Conservation (phyloP, 53 echinoderm and acorn worm genomes). For the Henricia sp. region DNA sequence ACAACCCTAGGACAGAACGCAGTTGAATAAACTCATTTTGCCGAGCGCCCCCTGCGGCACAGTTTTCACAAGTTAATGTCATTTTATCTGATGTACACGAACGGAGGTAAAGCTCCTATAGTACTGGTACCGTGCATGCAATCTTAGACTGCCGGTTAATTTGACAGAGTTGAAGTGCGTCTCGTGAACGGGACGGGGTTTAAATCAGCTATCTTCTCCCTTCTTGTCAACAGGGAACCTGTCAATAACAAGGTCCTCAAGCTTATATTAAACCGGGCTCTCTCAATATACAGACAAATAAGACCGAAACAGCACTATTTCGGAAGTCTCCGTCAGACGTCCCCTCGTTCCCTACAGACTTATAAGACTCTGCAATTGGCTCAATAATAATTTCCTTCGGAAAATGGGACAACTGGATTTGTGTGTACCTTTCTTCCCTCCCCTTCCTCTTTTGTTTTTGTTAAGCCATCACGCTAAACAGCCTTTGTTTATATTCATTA, state of each 20-base stretch:
- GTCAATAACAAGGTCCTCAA: conserved; percentile 44
- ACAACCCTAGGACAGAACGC: conserved; percentile 57
- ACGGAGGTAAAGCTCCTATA: conserved; percentile 13
- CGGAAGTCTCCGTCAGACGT: background rate
- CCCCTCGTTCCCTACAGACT: conserved; percentile 4
- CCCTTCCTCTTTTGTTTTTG: no score
- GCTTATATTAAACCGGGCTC: conserved; percentile 49
- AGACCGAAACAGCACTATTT: background rate
- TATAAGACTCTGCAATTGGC: background rate
- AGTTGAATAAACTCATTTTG: conserved; percentile 67
- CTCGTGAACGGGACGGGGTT: conserved; percentile 16
- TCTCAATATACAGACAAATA: conserved; percentile 34
- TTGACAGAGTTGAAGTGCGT: conserved; percentile 46
- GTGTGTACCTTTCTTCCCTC: no score
- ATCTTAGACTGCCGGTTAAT: conserved; percentile 35
- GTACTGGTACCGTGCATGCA: conserved; percentile 1
- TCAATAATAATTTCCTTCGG: background rate
- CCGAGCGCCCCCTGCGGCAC: conserved; percentile 51
- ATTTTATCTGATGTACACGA: conserved; percentile 50
- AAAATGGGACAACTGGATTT: no score
- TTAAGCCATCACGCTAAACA: no score
- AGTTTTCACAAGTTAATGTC: conserved; percentile 64
- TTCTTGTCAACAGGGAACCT: conserved; percentile 60
- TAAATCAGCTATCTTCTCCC: conserved; percentile 42
- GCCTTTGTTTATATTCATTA: no score